These are phyloP conservation scores for Callospermophilus lateralis DNA, from an alignment of 2,113 vertebrate species.

Conservation along the genomic window DNA sequence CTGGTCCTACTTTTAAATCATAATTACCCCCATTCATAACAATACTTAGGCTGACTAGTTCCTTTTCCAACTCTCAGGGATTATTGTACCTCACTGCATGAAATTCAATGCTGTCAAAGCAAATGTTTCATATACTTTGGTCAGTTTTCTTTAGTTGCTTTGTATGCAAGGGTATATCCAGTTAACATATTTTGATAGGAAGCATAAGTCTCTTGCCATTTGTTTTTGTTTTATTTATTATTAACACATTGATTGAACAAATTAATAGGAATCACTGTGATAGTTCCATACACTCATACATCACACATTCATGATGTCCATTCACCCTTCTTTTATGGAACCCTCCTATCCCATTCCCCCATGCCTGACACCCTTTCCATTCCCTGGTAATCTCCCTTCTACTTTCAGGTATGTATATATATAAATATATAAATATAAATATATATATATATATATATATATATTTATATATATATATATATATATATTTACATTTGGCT, in stretches of 20 bases:
- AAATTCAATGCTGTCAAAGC: not conserved
- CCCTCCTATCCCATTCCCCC: not conserved
- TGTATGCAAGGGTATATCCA: not conserved
- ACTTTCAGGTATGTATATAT: not conserved
- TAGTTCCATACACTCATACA: not conserved
- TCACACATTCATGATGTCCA: not conserved
- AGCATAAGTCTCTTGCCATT: not conserved
- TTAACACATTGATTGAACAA: not conserved
- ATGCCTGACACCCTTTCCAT: not conserved
- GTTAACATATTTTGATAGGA: not conserved
- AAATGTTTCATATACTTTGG: conserved; percentile 1
- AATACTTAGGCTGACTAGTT: not conserved
- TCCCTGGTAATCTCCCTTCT: not conserved
- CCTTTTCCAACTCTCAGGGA: not conserved
- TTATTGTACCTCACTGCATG: not conserved
- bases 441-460: too few species aligned
- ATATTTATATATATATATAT: too few species aligned
- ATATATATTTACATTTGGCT: too few species aligned
- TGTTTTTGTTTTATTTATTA: not conserved
- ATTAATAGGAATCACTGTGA: not conserved
- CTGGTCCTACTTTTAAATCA: not conserved
- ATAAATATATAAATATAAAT: too few species aligned
- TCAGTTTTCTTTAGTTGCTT: not conserved
- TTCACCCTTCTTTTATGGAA: not conserved
- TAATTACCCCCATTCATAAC: not conserved